Evolutionary conservation across 2,113 vertebrate species (phyloP), one percentile per base, ranked within the genome.

Genomic region (Mastomys coucha): DNA sequence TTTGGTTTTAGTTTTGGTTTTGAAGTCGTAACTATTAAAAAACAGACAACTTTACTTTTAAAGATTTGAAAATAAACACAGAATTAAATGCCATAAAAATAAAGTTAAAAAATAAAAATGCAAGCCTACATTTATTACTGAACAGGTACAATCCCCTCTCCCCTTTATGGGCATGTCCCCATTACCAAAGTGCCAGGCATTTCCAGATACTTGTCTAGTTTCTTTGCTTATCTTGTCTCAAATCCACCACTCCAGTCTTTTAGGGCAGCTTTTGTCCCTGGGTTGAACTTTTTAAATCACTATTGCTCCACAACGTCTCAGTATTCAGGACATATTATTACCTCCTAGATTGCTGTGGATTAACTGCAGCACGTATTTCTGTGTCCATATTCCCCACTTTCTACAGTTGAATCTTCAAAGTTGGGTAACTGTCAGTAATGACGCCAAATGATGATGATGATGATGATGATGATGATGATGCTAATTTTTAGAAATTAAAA

Each of bases 401-500:
- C 20, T 86, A 22, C 9, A 84, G 39, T 75, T 89, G 65, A 95
- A 84, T 73, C 49, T 82, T 39, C 31, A 69, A 91, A 88, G n/a
- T 85, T 91, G 86, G 36, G 75, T 65, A 84, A 94, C 60, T 58
- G 22, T 49, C 91, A 88, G 76, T 89, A 89, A 51, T 77, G 39
- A 91, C 69, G 67, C 60, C 86, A 33, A 91, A 65, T 45, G 2
- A n/a, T 75, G 11, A 69, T 95, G 22, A 73, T 93, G 24, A 93
- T 78, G 36, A 45, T 80, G 12, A 63, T 45, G 1, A 42, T 75
- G 11, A 69, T 95, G 22, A 73, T 93, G 24, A 93, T 78, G 36
- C 26, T 65, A 53, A 80, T 92, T 92, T 89, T 95, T 45, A 69
- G 56, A 77, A 95, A 94, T 91, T 93, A 94, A 92, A 89, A 91